Base-by-base conservation (phyloP, 2,797 vertebrate genomes). In the Syndactyla subalaris region DNA sequence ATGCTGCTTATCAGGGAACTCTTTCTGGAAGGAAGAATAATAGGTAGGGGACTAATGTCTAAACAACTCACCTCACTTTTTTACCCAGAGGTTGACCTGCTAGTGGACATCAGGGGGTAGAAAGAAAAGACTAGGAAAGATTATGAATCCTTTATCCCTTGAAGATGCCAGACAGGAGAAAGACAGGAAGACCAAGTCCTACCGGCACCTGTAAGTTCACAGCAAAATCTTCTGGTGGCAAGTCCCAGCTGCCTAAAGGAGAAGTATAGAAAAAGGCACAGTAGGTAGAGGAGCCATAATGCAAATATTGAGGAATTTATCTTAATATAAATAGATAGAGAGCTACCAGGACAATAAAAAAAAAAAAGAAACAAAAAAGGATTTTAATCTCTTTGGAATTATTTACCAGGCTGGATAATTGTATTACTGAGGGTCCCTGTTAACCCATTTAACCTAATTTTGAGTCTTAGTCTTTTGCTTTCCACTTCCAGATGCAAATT, bases 1-100 rank as follows among this genome's bases (percentile, higher is more conserved):
- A 21, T 0, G 0, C 13, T 66, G 10, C 18, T 91, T 14, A 14
- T 8, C 27, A 45, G 29, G 62, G 18, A 54, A 39, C 29, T 13
- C 22, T 41, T 76, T 62, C 71, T 54, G 19, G 8, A 14, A 55
- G 12, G 38, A 82, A 18, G 13, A 85, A 22, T 49, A 68, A 24
- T 9, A 57, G 32, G n/a, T 48, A 27, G 0, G 1, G 12, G 3
- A 32, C 26, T n/a, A 38, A 22, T 15, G 13, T 39, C 3, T 32
- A 46, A 81, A 72, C 24, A 88, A 10, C 12, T 78, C 18, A 12
- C 29, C 82, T 24, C 39, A 29, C 9, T 4, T 73, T 88, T 85
- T 49, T 36, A 79, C 22, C 66, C 10, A 6, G n/a, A 85, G 15
- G 3, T 62, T 1, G 1, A 52, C 32, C 26, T 87, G 30, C 11